A percentile compares a stretch with the other conserved stretches of the same genome.
Evolutionary conservation across 2,797 vertebrate species (phyloP).

Genomic region (Onychomys torridus): DNA sequence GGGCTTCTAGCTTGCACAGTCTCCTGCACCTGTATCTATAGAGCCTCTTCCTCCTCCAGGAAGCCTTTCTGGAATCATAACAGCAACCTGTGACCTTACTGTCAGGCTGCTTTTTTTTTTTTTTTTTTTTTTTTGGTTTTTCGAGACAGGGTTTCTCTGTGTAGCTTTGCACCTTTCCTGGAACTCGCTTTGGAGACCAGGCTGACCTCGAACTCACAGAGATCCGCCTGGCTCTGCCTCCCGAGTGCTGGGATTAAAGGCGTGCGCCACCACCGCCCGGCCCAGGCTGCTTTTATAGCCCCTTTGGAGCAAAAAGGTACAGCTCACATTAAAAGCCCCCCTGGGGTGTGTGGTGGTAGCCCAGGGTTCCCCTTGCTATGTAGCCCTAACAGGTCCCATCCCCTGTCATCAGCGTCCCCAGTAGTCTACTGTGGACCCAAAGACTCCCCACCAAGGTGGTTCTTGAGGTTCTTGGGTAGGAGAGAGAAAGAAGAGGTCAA

Average conservation of each 20-base stretch:
- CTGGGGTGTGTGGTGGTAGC: fast-evolving
- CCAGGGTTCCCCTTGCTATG: not conserved
- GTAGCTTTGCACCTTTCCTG: no score
- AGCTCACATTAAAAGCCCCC: not conserved
- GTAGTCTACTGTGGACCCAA: not conserved
- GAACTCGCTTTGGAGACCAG: no score
- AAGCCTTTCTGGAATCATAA: constrained; percentile 43
- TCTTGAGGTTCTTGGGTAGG: not conserved
- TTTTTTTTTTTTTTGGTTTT: no score
- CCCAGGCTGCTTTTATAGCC: no score
- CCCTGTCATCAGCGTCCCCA: not conserved
- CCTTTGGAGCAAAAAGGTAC: not conserved
- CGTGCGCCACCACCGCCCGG: no score
- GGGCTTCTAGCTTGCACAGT: not conserved
- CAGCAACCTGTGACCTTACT: not conserved
- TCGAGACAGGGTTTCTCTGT: no score
- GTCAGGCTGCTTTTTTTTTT: no score
- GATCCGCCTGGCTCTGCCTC: no score
- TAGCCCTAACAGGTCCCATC: not conserved
- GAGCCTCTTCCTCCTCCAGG: not conserved
- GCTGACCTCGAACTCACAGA: no score
- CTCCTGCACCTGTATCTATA: not conserved
- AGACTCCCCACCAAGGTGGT: not conserved
- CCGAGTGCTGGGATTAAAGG: no score
- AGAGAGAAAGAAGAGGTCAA: not conserved